Percentiles rank a stretch among this genome's conserved stretches.
Evolutionary conservation across 2,888 invertebrate genomes (phyloP).

Genomic region (Pachycephus smyrnensis): DNA sequence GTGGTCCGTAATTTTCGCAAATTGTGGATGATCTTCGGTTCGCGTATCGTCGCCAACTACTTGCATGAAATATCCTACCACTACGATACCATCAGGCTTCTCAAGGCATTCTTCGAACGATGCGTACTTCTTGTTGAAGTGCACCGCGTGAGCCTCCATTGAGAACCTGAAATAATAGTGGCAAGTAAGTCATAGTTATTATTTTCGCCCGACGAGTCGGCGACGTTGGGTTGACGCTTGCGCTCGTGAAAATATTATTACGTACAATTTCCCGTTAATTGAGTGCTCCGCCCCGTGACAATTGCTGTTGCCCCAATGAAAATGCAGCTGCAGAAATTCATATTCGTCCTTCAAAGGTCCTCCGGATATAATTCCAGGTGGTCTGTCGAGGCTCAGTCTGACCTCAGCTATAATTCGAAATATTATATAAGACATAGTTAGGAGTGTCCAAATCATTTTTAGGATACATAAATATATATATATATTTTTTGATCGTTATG

Average conservation of each 20-base stretch:
- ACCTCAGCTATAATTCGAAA: neutral
- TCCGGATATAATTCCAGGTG: constrained; percentile 29
- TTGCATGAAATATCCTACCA: constrained; percentile 48
- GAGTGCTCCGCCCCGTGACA: constrained; percentile 51
- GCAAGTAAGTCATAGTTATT: neutral
- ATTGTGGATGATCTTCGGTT: constrained; percentile 41
- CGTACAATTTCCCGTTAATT: constrained; percentile 46
- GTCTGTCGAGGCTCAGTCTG: neutral
- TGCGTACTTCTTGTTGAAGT: constrained; percentile 47
- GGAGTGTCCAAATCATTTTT: neutral
- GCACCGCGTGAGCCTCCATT: constrained; percentile 53
- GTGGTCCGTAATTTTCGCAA: constrained; percentile 42
- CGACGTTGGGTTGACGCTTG: neutral
- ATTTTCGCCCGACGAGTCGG: neutral
- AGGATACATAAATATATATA: neutral
- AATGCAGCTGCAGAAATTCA: constrained; percentile 43
- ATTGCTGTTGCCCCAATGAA: constrained; percentile 50
- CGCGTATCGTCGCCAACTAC: constrained; percentile 29
- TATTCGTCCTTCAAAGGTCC: constrained; percentile 45
- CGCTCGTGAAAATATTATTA: neutral
- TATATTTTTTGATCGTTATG: neutral
- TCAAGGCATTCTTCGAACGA: constrained; percentile 45
- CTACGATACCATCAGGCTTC: constrained; percentile 45
- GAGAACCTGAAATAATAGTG: constrained; percentile 34
- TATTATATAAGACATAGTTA: neutral